Percentiles rank a stretch among this genome's conserved stretches.
Evolutionary conservation across 1,140 invertebrate genomes (phyloP).

Genomic region (Drosophila gunungcola): DNA sequence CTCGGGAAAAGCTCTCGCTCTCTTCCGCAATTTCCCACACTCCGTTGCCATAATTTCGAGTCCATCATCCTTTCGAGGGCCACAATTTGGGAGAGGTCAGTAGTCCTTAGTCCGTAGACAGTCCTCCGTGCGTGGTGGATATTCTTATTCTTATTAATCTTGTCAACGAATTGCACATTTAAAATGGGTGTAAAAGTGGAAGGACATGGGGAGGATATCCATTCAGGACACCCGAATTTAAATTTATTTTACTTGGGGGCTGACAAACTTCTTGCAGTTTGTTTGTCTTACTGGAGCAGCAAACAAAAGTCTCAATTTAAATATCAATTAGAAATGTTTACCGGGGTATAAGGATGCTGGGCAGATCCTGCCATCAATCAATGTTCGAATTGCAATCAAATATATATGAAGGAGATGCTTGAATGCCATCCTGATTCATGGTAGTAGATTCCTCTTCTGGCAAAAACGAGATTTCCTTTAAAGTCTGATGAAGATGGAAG

Average conservation of each 20-base stretch:
- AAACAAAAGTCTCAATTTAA: conserved; percentile 49
- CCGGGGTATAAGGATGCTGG: neutral
- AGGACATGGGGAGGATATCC: neutral
- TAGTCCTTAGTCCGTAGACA: conserved; percentile 19
- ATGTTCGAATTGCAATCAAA: conserved; percentile 13
- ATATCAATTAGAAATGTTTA: conserved; percentile 43
- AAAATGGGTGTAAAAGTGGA: neutral
- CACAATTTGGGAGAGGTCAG: conserved; percentile 22
- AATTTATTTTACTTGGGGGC: conserved; percentile 30
- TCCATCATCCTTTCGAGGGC: neutral
- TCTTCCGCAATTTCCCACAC: conserved; percentile 2
- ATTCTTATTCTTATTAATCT: conserved; percentile 51
- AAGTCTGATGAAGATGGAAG: conserved; percentile 25
- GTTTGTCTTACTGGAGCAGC: neutral
- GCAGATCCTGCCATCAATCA: conserved; percentile 34
- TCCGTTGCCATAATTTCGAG: conserved; percentile 49
- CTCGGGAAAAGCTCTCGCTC: conserved; percentile 30
- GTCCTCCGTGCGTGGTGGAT: conserved; percentile 30
- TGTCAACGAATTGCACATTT: conserved; percentile 45
- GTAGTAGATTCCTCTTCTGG: conserved; percentile 1
- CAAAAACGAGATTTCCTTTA: conserved; percentile 16
- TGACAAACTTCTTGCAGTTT: neutral
- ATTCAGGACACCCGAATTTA: conserved; percentile 20
- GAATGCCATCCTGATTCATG: conserved; percentile 14
- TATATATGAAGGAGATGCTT: conserved; percentile 8